Conservation (phyloP, 2,113 vertebrate species). For the Nibea albiflora region DNA sequence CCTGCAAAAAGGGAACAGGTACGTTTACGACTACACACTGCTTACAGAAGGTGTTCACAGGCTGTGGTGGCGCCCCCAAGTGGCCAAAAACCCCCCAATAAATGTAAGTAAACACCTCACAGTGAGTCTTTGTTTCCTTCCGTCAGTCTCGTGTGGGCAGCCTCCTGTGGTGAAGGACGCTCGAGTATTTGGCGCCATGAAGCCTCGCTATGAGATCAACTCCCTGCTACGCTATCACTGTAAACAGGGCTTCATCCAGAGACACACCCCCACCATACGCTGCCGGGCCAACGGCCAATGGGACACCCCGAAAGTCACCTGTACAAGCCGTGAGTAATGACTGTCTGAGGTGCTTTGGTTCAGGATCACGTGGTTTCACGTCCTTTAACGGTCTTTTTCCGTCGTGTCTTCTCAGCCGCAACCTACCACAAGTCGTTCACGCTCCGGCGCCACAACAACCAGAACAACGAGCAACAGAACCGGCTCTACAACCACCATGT, state of each 20-base stretch:
- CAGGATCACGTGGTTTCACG: background rate
- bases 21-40: background rate
- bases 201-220: slow-evolving; percentile 94
- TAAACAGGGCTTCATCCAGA: slow-evolving; percentile 94
- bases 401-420: slow-evolving; percentile 84
- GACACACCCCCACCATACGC: slow-evolving; percentile 90
- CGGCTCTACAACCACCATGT: slow-evolving; percentile 39
- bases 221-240: slow-evolving; percentile 95
- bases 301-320: slow-evolving; percentile 93
- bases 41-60: background rate
- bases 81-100: background rate
- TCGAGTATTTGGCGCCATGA: slow-evolving; percentile 90
- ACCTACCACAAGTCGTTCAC: slow-evolving; percentile 89
- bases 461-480: slow-evolving; percentile 80
- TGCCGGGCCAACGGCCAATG: slow-evolving; percentile 92
- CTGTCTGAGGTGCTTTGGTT: background rate
- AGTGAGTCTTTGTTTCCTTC: background rate
- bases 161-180: slow-evolving; percentile 93
- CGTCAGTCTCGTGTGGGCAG: slow-evolving; percentile 91
- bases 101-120: no score
- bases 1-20: slow-evolving; percentile 99
- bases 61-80: background rate
- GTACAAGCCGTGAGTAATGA: slow-evolving; percentile 91
- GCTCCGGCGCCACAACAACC: slow-evolving; percentile 86
- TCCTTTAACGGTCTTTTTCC: slow-evolving; percentile 5